phyloP scores from a whole-genome alignment of 2,888 invertebrate species.

The Coronaproctus castanopsis region DNA sequence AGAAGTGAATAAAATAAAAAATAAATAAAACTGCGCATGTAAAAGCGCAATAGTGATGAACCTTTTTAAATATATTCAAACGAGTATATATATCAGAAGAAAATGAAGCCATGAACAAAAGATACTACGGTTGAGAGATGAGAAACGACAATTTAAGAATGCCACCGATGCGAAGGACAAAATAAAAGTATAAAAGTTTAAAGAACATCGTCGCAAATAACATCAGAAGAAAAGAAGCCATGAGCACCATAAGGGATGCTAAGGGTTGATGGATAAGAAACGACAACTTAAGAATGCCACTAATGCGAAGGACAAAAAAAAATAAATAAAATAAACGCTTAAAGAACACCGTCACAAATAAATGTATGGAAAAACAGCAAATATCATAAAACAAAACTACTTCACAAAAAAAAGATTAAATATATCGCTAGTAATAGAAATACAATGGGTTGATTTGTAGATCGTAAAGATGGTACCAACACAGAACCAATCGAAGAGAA shows the following conservation, averaged over 20 bases:
- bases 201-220: neutral
- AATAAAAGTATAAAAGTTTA: neutral
- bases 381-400: too few species aligned
- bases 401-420: neutral
- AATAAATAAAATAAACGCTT: neutral
- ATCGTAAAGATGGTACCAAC: neutral
- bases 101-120: neutral
- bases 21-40: too few species aligned
- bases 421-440: neutral
- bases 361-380: too few species aligned
- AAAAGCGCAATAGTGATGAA: too few species aligned
- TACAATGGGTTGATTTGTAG: neutral
- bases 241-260: too few species aligned
- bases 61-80: too few species aligned
- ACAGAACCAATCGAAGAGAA: neutral
- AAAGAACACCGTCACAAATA: neutral
- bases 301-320: neutral
- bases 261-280: too few species aligned
- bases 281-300: neutral
- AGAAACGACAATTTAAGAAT: neutral
- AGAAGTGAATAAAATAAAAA: too few species aligned
- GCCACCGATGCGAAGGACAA: neutral
- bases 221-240: neutral
- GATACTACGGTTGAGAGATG: neutral
- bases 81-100: neutral